Evolutionary conservation across 1,140 invertebrate genomes (phyloP).

Genomic region (Drosophila jambulina): DNA sequence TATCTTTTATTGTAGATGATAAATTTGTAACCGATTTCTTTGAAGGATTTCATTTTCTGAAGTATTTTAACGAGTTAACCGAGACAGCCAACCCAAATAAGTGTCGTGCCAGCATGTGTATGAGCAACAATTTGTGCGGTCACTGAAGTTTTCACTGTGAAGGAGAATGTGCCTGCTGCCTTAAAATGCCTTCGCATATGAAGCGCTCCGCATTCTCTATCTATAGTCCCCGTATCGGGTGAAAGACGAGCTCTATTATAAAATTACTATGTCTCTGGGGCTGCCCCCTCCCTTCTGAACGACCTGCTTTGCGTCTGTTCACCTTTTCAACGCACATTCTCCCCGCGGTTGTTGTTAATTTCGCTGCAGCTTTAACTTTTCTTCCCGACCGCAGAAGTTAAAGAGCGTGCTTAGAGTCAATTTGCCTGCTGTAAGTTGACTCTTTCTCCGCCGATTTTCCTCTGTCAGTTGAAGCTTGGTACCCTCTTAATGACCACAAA

Average conservation of each 20-base stretch:
- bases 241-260: constrained; percentile 48
- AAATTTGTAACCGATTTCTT: not conserved
- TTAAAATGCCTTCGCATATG: constrained; percentile 37
- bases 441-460: constrained; percentile 36
- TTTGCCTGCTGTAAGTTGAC: constrained; percentile 41
- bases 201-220: constrained; percentile 20
- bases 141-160: constrained; percentile 33
- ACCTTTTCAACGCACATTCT: constrained; percentile 60
- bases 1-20: not conserved
- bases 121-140: constrained; percentile 31
- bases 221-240: constrained; percentile 10
- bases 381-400: constrained; percentile 46
- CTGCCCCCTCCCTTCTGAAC: constrained; percentile 11
- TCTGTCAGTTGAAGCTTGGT: constrained; percentile 22
- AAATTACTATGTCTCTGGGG: constrained; percentile 36
- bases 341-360: constrained; percentile 17
- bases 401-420: constrained; percentile 72
- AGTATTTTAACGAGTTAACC: constrained; percentile 38
- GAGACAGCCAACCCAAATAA: constrained; percentile 29
- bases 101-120: constrained; percentile 33
- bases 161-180: constrained; percentile 31
- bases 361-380: constrained; percentile 54
- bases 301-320: constrained; percentile 70
- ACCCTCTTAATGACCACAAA: constrained; percentile 46
- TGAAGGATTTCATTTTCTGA: constrained; percentile 13